Evolutionary conservation across 2,888 invertebrate genomes (phyloP).

Genomic region (Meteorus cinctellus): DNA sequence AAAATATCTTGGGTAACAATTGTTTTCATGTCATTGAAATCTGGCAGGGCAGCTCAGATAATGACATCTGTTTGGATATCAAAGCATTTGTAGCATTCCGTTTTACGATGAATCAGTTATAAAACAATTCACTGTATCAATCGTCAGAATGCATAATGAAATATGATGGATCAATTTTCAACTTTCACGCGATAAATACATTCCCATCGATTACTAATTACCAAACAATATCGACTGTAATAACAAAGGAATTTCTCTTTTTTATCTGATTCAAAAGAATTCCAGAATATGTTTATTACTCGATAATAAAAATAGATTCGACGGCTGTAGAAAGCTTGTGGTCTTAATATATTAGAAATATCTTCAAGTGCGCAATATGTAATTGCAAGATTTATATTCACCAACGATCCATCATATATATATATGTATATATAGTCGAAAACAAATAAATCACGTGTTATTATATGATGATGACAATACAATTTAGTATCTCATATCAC

Average conservation of each 20-base stretch:
- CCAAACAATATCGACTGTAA: background rate
- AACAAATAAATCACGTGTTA: slow-evolving; percentile 1
- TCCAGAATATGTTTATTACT: background rate
- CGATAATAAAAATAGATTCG: background rate
- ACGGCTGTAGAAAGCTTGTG: background rate
- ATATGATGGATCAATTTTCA: background rate
- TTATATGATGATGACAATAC: background rate
- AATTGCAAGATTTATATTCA: background rate
- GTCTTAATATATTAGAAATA: background rate
- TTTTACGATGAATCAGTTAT: background rate
- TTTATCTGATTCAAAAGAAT: background rate
- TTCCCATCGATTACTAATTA: background rate
- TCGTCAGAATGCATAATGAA: background rate
- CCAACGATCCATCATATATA: background rate
- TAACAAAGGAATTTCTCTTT: background rate
- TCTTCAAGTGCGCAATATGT: background rate
- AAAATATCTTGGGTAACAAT: slow-evolving; percentile 27
- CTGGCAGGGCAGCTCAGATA: slow-evolving; percentile 24
- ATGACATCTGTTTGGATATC: background rate
- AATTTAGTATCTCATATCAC: slow-evolving; percentile 4
- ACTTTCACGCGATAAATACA: background rate
- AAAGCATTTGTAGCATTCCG: background rate
- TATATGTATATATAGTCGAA: background rate
- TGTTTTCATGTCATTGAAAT: slow-evolving; percentile 29
- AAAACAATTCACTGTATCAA: background rate